A percentile compares a stretch with the other conserved stretches of the same genome.
Conservation (phyloP, 1,140 invertebrate genomes). For the Oreohelix idahoensis region DNA sequence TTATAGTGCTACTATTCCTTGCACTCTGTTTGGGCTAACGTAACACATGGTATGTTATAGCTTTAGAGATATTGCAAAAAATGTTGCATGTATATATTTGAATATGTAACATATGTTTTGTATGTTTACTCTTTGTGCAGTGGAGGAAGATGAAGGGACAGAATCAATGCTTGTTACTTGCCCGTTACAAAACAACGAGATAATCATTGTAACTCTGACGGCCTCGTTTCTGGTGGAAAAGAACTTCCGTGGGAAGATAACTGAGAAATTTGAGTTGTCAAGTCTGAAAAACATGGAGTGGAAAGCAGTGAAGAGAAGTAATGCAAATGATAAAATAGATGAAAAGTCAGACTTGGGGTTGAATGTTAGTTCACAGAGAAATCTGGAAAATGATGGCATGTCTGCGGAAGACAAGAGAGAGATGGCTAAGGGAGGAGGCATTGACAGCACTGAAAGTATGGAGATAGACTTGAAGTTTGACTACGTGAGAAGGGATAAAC, state of each 20-base stretch:
- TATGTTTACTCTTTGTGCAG: background rate
- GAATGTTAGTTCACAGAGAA: background rate
- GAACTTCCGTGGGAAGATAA: slow-evolving; percentile 13
- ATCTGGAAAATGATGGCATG: background rate
- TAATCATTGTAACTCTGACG: slow-evolving; percentile 8
- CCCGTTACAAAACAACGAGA: background rate
- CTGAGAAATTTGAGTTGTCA: slow-evolving; percentile 4
- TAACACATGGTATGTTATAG: too few relatives aligned
- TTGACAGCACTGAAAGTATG: background rate
- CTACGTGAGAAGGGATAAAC: slow-evolving; percentile 30
- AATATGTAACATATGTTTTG: too few relatives aligned
- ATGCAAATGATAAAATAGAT: too few relatives aligned
- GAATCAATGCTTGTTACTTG: slow-evolving; percentile 20
- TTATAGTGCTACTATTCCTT: too few relatives aligned
- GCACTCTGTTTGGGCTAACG: too few relatives aligned
- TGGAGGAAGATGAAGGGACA: background rate
- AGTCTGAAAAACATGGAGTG: background rate
- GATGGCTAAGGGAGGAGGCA: background rate
- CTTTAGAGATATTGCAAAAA: too few relatives aligned
- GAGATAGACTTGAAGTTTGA: slow-evolving; percentile 25
- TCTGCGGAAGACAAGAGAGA: background rate
- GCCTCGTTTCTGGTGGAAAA: slow-evolving; percentile 8
- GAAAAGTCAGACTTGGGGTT: background rate
- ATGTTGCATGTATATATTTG: too few relatives aligned
- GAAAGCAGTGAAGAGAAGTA: background rate